Conservation (phyloP, 2,888 invertebrate genomes). For the Plusia festucae region DNA sequence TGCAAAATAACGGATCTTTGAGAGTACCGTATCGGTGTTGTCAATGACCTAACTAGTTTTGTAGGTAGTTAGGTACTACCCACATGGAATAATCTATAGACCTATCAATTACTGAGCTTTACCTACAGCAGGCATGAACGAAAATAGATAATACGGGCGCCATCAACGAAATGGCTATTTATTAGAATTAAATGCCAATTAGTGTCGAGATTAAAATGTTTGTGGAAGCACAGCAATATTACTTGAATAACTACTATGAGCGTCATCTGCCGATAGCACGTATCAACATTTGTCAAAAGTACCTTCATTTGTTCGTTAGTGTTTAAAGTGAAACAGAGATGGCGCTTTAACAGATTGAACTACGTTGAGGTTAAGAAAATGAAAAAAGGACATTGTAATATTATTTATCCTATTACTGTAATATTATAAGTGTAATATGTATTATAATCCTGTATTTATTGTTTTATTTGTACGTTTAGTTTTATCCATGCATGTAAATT, state of each 20-base stretch:
- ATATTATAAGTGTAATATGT: no score
- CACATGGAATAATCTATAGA: neutral
- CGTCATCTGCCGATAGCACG: neutral
- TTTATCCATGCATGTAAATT: no score
- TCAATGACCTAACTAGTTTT: conserved; percentile 4
- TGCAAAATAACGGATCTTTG: neutral
- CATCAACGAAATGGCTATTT: neutral
- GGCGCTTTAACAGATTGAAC: neutral
- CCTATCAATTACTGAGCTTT: neutral
- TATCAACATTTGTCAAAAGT: neutral
- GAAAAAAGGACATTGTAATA: no score
- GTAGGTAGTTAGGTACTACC: neutral
- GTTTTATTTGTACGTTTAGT: no score
- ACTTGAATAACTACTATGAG: no score
- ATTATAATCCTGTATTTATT: no score
- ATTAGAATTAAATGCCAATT: neutral
- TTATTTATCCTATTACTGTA: no score
- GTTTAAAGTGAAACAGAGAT: neutral
- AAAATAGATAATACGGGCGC: neutral
- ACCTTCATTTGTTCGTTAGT: neutral
- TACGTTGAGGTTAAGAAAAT: no score
- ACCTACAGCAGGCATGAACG: neutral
- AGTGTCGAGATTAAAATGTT: neutral
- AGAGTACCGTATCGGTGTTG: neutral
- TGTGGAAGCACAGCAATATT: neutral